phyloP scores from a whole-genome alignment of 2,113 vertebrate genomes.

The Gobio gobio region DNA sequence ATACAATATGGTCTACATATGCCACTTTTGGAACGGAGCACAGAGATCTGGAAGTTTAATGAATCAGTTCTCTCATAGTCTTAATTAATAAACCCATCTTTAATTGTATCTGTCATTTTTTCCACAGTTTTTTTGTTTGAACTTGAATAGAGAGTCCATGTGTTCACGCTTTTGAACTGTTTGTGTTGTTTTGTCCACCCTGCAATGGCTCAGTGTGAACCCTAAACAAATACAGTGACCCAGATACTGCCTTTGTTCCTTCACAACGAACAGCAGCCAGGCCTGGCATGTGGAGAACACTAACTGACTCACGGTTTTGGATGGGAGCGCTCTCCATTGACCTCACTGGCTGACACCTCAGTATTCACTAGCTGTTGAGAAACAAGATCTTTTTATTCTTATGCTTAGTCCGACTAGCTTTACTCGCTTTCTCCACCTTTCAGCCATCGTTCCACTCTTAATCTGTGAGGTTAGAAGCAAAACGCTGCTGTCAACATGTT shows the following conservation, averaged over 20 bases:
- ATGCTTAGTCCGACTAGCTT: too few relatives aligned
- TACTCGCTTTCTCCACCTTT: background rate
- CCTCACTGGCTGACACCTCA: constrained; percentile 36
- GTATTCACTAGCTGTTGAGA: constrained; percentile 15
- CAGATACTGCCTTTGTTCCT: constrained; percentile 60
- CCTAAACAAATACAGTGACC: constrained; percentile 59
- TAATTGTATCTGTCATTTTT: background rate
- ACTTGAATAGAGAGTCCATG: constrained; percentile 3
- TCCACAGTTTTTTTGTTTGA: background rate
- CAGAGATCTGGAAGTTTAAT: background rate
- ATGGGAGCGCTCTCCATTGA: background rate
- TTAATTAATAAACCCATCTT: background rate
- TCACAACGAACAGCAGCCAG: constrained; percentile 27
- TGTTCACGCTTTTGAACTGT: background rate
- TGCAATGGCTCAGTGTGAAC: background rate
- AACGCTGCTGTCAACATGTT: constrained; percentile 7
- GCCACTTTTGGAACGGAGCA: background rate
- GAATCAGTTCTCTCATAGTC: background rate
- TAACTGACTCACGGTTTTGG: background rate
- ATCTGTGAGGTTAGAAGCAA: constrained; percentile 28
- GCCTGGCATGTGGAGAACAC: constrained; percentile 8
- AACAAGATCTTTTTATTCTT: background rate
- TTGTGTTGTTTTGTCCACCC: constrained; percentile 31
- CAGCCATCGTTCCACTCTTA: background rate
- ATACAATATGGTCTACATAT: background rate